Evolutionary conservation across 1,140 invertebrate species (phyloP).

Genomic region (Aphaenogaster floridana): DNA sequence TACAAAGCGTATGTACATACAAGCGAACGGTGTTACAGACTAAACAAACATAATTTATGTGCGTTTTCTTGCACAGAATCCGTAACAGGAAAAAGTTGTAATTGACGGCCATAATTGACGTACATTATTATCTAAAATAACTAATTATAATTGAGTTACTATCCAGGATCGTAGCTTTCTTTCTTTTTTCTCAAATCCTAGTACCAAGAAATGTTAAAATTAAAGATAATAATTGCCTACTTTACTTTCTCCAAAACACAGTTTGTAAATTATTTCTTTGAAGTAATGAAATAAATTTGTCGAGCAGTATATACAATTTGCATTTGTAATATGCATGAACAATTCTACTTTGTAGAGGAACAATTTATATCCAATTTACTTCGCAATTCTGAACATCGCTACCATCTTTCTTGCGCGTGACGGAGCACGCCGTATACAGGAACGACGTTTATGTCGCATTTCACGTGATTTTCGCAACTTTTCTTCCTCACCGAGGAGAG

Average conservation of each 20-base stretch:
- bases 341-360: background rate
- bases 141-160: background rate
- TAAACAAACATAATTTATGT: conserved; percentile 35
- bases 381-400: background rate
- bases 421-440: background rate
- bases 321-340: background rate
- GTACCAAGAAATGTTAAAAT: background rate
- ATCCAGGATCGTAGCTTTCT: background rate
- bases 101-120: background rate
- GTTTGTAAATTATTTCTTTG: background rate
- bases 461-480: conserved; percentile 20
- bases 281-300: background rate
- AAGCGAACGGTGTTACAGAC: background rate
- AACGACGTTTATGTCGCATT: background rate
- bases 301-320: background rate
- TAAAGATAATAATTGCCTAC: background rate
- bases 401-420: background rate
- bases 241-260: background rate
- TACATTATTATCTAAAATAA: background rate
- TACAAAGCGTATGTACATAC: background rate
- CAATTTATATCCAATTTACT: background rate
- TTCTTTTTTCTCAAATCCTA: background rate
- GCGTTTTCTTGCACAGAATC: background rate
- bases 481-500: background rate
- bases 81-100: background rate